Evolutionary conservation across 2,797 vertebrate genomes (phyloP).

Genomic region (Zenarchopterus dispar): DNA sequence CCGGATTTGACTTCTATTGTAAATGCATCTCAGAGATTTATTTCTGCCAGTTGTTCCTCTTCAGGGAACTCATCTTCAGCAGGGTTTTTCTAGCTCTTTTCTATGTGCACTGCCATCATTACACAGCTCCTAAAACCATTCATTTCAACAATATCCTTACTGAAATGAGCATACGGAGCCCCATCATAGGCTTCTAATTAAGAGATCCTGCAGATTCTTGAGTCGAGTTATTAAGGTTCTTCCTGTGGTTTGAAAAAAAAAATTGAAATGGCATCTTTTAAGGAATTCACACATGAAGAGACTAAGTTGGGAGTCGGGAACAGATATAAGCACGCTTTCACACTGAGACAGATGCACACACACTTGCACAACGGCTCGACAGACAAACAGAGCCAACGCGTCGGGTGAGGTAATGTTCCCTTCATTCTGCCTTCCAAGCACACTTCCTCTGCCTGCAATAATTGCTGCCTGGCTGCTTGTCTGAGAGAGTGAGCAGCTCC

Average conservation of each 20-base stretch:
- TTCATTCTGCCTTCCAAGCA: constrained; percentile 62
- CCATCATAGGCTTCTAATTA: constrained; percentile 75
- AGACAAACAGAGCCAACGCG: constrained; percentile 52
- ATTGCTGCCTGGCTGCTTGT: constrained; percentile 71
- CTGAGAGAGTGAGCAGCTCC: constrained; percentile 49
- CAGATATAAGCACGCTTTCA: constrained; percentile 22
- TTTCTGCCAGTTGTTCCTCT: constrained; percentile 36
- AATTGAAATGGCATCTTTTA: constrained; percentile 26
- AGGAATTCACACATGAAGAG: constrained; percentile 12
- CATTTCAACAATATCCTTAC: constrained; percentile 63
- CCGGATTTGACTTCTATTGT: constrained; percentile 18
- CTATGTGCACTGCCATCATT: constrained; percentile 41
- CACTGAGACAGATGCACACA: constrained; percentile 6
- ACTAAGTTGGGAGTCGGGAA: constrained; percentile 10
- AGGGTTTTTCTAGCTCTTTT: constrained; percentile 34
- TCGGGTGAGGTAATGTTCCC: constrained; percentile 57
- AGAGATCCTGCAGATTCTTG: constrained; percentile 62
- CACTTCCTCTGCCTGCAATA: constrained; percentile 72
- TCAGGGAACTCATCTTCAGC: constrained; percentile 35
- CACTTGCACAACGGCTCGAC: constrained; percentile 37
- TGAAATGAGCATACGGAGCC: constrained; percentile 35
- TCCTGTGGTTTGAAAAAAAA: constrained; percentile 39
- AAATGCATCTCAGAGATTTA: constrained; percentile 27
- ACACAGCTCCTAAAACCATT: constrained; percentile 55
- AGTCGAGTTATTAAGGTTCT: constrained; percentile 57